Evolutionary conservation across 2,888 invertebrate genomes (phyloP).

Genomic region (Lutraria lutraria): DNA sequence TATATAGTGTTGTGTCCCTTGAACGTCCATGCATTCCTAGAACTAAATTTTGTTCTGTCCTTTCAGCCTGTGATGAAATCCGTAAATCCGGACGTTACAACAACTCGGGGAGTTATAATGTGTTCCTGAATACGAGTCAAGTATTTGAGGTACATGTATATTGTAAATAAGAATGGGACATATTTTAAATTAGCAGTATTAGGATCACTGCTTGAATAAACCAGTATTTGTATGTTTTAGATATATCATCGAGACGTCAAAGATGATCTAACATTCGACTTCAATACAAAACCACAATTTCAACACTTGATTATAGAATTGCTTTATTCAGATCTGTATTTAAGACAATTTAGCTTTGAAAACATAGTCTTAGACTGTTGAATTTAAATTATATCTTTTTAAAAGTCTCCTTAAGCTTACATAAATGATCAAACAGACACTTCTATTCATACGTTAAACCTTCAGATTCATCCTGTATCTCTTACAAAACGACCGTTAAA

Average conservation of each 20-base stretch:
- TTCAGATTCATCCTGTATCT: no score
- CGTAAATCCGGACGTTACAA: slow-evolving; percentile 2
- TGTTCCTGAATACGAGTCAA: slow-evolving; percentile 17
- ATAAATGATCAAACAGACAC: background rate
- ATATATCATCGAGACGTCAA: background rate
- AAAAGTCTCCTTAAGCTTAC: no score
- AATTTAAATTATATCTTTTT: background rate
- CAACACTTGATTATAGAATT: background rate
- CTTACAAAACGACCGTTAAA: no score
- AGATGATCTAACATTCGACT: no score
- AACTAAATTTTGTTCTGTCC: no score
- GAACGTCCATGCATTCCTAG: no score
- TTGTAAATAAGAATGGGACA: background rate
- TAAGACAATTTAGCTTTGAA: background rate
- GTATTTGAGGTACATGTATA: slow-evolving; percentile 30
- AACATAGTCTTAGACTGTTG: background rate
- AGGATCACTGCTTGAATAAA: background rate
- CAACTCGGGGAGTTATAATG: background rate
- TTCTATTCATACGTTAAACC: background rate
- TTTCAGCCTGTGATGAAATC: slow-evolving; percentile 24
- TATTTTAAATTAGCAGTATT: background rate
- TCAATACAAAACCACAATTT: background rate
- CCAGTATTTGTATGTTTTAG: background rate
- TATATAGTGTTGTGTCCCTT: no score
- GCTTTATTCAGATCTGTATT: background rate